A percentile compares a stretch with the other conserved stretches of the same genome.
phyloP scores from a whole-genome alignment of 2,888 invertebrate species.

The Trichacis sp. region DNA sequence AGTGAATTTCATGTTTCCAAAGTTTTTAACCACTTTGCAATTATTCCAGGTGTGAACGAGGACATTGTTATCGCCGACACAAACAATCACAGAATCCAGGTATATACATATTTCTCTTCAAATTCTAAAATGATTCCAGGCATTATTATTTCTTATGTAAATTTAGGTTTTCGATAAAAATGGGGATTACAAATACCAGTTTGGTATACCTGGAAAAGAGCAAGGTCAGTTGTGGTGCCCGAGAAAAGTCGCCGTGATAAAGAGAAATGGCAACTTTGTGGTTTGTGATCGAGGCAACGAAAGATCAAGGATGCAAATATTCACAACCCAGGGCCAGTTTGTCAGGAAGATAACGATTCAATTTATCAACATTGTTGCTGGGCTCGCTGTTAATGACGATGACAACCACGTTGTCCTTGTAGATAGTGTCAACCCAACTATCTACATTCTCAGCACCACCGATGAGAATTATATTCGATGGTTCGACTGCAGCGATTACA shows the following conservation, averaged over 20 bases:
- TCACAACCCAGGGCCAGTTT: conserved; percentile 95
- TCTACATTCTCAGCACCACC: conserved; percentile 93
- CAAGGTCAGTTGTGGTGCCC: conserved; percentile 98
- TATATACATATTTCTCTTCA: conserved; percentile 52
- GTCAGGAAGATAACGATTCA: conserved; percentile 93
- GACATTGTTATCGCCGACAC: conserved; percentile 97
- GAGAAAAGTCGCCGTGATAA: conserved; percentile 92
- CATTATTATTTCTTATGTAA: conserved; percentile 48
- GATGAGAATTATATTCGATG: conserved; percentile 92
- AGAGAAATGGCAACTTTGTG: conserved; percentile 90
- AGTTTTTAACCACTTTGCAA: not conserved
- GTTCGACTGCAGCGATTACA: conserved; percentile 98
- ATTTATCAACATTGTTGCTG: conserved; percentile 92
- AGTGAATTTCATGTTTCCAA: no score
- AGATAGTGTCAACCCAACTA: conserved; percentile 96
- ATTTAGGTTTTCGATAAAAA: conserved; percentile 96
- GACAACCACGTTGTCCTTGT: conserved; percentile 93
- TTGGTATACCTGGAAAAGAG: conserved; percentile 94
- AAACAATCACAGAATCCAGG: conserved; percentile 95
- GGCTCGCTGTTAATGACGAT: conserved; percentile 90
- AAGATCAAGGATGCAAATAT: conserved; percentile 96
- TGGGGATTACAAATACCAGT: conserved; percentile 92
- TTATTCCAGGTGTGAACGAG: conserved; percentile 85
- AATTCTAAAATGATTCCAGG: not conserved
- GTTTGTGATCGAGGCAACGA: conserved; percentile 98